Base-by-base conservation (phyloP, 2,113 vertebrate genomes). In the Amphilophus citrinellus region DNA sequence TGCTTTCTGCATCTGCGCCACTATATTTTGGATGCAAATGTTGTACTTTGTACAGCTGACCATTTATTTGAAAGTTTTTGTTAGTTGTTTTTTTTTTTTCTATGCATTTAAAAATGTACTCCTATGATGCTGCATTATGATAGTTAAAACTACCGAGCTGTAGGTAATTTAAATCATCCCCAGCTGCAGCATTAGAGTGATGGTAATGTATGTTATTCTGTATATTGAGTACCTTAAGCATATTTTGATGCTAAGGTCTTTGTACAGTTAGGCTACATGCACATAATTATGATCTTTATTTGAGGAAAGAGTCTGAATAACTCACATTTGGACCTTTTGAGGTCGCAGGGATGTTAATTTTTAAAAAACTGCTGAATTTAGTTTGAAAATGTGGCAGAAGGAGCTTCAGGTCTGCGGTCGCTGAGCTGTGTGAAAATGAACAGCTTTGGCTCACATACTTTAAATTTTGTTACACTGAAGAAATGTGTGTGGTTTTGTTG, bases 331-430 rank as follows among this genome's bases (percentile, higher is more conserved):
- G 15, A 68, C 42, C 22, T 30, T 27, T 68, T 68, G 65, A 47
- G 39, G n/a, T 7, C 44, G 39, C 63, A 66, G 14, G 3, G 14
- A 68, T 27, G 44, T 47, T 8, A 7, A 66, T 0, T 66, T 42
- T 7, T 65, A 3, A 27, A 27, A 68, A 11, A 6, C 4, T 18
- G 1, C 18, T 3, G 42, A 18, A 50, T 50, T 71, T 30, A 50
- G 22, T 71, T 71, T 50, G 42, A 71, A 71, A 71, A 50, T 71
- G 65, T 71, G 65, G 42, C 65, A 11, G 65, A 71, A 13, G 50
- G 18, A 71, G 18, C 2, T 18, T 71, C 42, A 71, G 42, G 65
- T 30, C 66, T 71, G 39, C 39, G 47, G 65, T 47, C 39, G 47
- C 22, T 47, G 42, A 42, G 22, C 65, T 50, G 44, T 71, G 65